Base-by-base conservation (phyloP, 1,140 invertebrate species). In the Micrasema longulum region DNA sequence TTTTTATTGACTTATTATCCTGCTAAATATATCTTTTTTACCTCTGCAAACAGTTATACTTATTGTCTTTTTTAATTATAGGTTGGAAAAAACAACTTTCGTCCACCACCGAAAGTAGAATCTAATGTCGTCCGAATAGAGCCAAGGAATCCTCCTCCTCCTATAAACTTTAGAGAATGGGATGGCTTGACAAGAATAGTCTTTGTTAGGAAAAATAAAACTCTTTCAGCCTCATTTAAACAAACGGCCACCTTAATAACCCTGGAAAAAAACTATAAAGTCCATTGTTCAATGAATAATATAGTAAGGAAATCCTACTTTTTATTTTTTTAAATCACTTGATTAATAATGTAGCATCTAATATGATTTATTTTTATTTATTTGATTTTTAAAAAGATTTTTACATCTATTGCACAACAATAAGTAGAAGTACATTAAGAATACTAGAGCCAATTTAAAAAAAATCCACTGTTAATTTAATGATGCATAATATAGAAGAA, bases 91-190 rank as follows among this genome's bases (percentile, higher is more conserved):
- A 99, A 99, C 84, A 99, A 99, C 84, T 99, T 99, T 78, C 88
- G 93, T 75, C 98, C 98, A 43, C 98, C 98, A 41, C 98, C 98
- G 36, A 99, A 97, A 88, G 96, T 99, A 0, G 98, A 99, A 84
- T 99, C 97, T 0, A 95, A 92, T 86, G 98, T 99, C n/a, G 96
- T 99, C 0, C 87, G 98, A 79, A 92, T 99, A 80, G 97, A 99
- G 82, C 98, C 97, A 4, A 90, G 92, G 79, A 97, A 97, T 87
- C 98, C 98, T 52, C 95, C 97, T 36, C 97, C 97, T 23, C 91
- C 95, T 10, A 94, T 99, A 23, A 97, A 98, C 83, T 99, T 97
- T 82, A 91, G 92, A 76, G 97, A 99, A 87, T 99, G 97, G 97
- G 98, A 99, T 89, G 96, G 96, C 7, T 83, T 99, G 14, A 94